These are phyloP conservation scores for Polypterus senegalus DNA, from an alignment of 2,113 vertebrate species.

Conservation along the genomic window DNA sequence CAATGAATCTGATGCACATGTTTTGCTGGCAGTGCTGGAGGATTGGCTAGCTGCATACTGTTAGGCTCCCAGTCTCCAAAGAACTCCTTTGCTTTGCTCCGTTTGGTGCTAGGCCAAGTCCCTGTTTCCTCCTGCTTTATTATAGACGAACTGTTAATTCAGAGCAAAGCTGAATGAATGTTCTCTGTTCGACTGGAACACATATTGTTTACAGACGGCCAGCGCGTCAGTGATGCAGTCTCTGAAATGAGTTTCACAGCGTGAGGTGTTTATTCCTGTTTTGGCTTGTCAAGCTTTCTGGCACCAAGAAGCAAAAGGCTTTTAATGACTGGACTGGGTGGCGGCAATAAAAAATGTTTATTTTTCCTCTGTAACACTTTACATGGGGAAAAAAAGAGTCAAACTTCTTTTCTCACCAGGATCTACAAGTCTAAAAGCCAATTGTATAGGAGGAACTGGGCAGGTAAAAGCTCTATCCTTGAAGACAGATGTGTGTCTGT, in stretches of 20 bases:
- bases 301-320: conserved; percentile 1
- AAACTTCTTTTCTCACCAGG: background rate
- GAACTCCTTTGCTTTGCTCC: conserved; percentile 15
- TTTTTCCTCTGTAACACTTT: conserved; percentile 4
- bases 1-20: conserved; percentile 3
- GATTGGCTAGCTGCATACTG: conserved; percentile 15
- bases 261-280: conserved; percentile 5
- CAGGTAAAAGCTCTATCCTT: too few species aligned
- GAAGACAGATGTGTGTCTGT: too few species aligned
- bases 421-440: background rate
- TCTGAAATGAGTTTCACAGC: conserved; percentile 3
- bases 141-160: conserved; percentile 9
- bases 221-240: conserved; percentile 5
- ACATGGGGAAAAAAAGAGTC: background rate
- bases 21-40: conserved; percentile 16
- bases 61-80: conserved; percentile 12
- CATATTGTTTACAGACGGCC: conserved; percentile 12
- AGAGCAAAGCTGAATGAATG: conserved; percentile 12
- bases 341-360: conserved; percentile 2
- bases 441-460: too few species aligned
- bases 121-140: conserved; percentile 7
- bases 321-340: conserved; percentile 4
- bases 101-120: conserved; percentile 15
- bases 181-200: conserved; percentile 9
- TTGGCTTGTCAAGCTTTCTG: conserved; percentile 3